These are phyloP conservation scores for Pelobates fuscus DNA, from an alignment of 2,113 vertebrate genomes.

Conservation along the genomic window DNA sequence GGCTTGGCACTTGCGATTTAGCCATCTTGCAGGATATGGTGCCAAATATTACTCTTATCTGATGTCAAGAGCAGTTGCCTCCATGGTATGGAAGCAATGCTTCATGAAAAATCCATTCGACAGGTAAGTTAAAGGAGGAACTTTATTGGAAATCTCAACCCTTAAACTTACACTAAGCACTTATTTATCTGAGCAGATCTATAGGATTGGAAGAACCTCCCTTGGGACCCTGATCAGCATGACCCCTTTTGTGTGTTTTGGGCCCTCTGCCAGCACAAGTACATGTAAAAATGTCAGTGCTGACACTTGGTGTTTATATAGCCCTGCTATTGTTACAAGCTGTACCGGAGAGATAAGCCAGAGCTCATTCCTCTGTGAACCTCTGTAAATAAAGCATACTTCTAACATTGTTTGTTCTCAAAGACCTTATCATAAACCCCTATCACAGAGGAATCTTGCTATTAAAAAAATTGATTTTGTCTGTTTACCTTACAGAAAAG, in stretches of 20 bases:
- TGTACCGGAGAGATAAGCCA: neutral
- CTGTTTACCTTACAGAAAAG: too few relatives aligned
- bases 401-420: neutral
- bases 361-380: neutral
- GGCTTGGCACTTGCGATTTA: constrained; percentile 97
- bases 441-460: too few relatives aligned
- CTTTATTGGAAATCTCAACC: neutral
- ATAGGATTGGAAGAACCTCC: neutral
- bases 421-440: neutral
- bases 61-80: constrained; percentile 95
- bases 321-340: neutral
- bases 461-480: too few relatives aligned
- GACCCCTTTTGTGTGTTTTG: neutral
- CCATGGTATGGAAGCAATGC: constrained; percentile 96
- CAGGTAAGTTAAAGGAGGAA: constrained; percentile 75
- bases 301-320: neutral
- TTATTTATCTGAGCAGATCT: neutral
- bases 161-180: neutral
- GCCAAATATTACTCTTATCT: constrained; percentile 98
- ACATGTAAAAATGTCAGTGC: neutral
- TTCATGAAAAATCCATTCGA: constrained; percentile 88
- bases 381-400: neutral
- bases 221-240: too few relatives aligned
- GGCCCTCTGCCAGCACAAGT: neutral
- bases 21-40: constrained; percentile 94